Conservation (phyloP, 2,888 invertebrate species). For the Allacma fusca region DNA sequence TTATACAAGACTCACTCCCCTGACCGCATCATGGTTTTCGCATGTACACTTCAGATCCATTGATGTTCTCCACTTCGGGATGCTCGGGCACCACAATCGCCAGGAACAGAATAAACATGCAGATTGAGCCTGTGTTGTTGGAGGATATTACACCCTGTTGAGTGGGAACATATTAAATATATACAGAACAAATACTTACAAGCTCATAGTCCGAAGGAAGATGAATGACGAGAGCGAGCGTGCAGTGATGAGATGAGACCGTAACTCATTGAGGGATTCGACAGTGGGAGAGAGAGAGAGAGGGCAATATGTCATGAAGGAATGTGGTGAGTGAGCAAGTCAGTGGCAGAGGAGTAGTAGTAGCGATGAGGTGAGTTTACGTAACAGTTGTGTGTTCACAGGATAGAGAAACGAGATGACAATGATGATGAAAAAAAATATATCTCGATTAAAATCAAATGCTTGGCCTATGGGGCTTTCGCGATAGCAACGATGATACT, state of each 20-base stretch:
- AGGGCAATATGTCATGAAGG: neutral
- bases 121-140: neutral
- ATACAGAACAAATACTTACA: neutral
- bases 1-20: too few species aligned
- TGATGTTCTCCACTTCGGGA: too few species aligned
- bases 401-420: neutral
- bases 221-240: conserved; percentile 1
- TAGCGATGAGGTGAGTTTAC: too few species aligned
- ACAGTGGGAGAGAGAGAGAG: neutral
- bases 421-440: neutral
- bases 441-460: conserved; percentile 8
- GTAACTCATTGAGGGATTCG: conserved; percentile 1
- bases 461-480: conserved; percentile 3
- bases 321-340: conserved; percentile 7
- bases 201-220: neutral
- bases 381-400: too few species aligned
- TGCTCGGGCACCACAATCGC: too few species aligned
- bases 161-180: neutral
- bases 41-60: too few species aligned
- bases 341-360: neutral
- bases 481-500: conserved; percentile 8
- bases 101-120: neutral
- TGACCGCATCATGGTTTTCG: too few species aligned
- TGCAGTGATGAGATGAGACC: neutral
- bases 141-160: neutral